Evolutionary conservation across 2,113 vertebrate species (phyloP), one percentile per base, ranked within the genome.

Genomic region (Paradisaea rubra): DNA sequence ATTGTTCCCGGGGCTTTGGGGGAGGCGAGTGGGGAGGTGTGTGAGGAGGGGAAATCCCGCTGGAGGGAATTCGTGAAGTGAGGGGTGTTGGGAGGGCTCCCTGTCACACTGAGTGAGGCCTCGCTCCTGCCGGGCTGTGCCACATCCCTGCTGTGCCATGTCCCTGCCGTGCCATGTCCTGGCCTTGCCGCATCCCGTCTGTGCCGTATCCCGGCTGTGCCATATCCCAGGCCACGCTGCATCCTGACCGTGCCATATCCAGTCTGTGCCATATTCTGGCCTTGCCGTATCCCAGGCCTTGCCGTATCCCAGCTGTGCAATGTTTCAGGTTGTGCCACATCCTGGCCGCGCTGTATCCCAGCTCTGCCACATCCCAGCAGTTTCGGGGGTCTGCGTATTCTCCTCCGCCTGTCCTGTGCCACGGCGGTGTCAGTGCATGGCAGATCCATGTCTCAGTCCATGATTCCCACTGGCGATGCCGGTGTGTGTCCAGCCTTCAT

Each of bases 391-490:
- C 64, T 20, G n/a, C 0, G 0, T 2, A 1, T 31, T 24, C 25
- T 18, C 63, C 35, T 3, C 3, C 2, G 49, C 24, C 9, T 9
- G 37, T 35, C 57, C 64, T 1, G 71, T 15, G 33, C 64, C 2
- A 0, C 0, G 4, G 49, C 8, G 7, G 12, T 27, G 44, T 15
- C 5, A 0, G 21, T 0, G 30, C 15, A 30, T 2, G 11, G 61
- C 11, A 12, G 31, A 2, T 10, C 68, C 5, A 0, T 10, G 37
- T 28, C 27, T 42, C 23, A 4, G 22, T 1, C 37, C 4, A 0
- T 1, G 6, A 28, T 13, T 35, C 37, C 50, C 4, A 1, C 74
- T 18, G 33, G 28, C 0, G 1, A 12, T 28, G 23, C 23, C 5
- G 42, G 6, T 5, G 3, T 3, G 30, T 15, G 19, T 22, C 39